Evolutionary conservation across 2,797 vertebrate species (phyloP).

Genomic region (Pygocentrus nattereri): DNA sequence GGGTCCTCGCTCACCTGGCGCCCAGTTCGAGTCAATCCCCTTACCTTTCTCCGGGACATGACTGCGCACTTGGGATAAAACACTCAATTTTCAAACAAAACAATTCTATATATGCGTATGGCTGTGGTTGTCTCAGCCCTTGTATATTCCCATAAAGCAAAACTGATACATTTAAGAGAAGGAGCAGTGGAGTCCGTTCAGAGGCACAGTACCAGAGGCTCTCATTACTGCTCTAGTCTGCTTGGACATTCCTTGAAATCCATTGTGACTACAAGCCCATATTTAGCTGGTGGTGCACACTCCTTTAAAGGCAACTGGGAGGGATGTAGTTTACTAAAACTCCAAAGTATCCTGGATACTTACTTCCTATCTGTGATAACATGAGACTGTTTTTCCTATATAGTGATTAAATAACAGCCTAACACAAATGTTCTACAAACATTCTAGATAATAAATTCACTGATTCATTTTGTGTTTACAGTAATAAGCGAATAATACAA

Average conservation of each 20-base stretch:
- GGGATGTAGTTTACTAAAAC: constrained; percentile 76
- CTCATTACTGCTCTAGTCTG: constrained; percentile 84
- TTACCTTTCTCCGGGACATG: constrained; percentile 88
- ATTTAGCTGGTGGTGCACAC: constrained; percentile 93
- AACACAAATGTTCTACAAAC: neutral
- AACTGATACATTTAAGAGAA: constrained; percentile 5
- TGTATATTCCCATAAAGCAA: constrained; percentile 10
- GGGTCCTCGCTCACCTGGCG: constrained; percentile 98
- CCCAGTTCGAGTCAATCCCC: constrained; percentile 87
- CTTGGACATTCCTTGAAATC: constrained; percentile 98
- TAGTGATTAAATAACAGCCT: neutral
- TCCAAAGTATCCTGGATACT: constrained; percentile 64
- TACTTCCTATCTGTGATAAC: constrained; percentile 68
- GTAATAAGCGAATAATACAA: neutral
- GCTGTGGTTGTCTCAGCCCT: neutral
- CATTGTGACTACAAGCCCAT: constrained; percentile 95
- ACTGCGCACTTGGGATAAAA: neutral
- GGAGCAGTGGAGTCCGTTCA: constrained; percentile 60
- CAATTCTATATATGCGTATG: neutral
- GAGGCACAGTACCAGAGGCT: constrained; percentile 41
- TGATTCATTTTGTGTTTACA: neutral
- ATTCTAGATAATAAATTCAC: neutral
- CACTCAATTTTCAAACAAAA: neutral
- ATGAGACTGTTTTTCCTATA: constrained; percentile 17
- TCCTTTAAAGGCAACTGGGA: constrained; percentile 98